Base-by-base conservation (phyloP, 2,888 invertebrate genomes). In the Nomada fabriciana region DNA sequence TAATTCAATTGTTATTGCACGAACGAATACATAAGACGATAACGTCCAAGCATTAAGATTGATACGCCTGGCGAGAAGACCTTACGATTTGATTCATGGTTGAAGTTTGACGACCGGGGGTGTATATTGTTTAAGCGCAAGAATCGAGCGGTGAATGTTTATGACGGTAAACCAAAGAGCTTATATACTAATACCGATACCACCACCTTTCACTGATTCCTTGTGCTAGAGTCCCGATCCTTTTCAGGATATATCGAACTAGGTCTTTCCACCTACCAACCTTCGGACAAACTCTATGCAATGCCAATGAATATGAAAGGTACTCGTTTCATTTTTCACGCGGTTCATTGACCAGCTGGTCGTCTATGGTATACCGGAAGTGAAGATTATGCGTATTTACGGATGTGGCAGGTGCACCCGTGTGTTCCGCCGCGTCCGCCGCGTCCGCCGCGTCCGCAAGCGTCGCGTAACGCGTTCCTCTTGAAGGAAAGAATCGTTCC, bases 161-260 rank as follows among this genome's bases (percentile, higher is more conserved):
- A 82, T 80, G 82, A 86, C 80, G 80, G 85, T 84, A 57, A 82
- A 84, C 80, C 76, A 71, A 57, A 81, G 82, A 82, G 90, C 92
- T 93, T 94, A 93, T 94, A 93, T 93, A 93, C 89, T 89, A 88
- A 88, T 87, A 85, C 90, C 87, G 88, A 90, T 90, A 90, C 92
- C 90, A 91, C 92, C 91, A 92, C 93, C 93, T 92, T 92, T 93
- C 92, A 90, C 91, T 89, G 82, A 72, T 85, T 85, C 84, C 83
- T 86, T 86, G 75, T 78, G 84, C 87, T 87, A 76, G 69, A 89
- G 86, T 89, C 78, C 79, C 86, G 82, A 88, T 88, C 87, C 90
- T 88, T 91, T 89, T 88, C 53, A 77, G 76, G 69, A 78, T 88
- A 83, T 75, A 61, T 52, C 68, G 61, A 36, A 20, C 42, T 47